phyloP scores from a whole-genome alignment of 2,797 vertebrate genomes.

The Sebastes melanostomus region DNA sequence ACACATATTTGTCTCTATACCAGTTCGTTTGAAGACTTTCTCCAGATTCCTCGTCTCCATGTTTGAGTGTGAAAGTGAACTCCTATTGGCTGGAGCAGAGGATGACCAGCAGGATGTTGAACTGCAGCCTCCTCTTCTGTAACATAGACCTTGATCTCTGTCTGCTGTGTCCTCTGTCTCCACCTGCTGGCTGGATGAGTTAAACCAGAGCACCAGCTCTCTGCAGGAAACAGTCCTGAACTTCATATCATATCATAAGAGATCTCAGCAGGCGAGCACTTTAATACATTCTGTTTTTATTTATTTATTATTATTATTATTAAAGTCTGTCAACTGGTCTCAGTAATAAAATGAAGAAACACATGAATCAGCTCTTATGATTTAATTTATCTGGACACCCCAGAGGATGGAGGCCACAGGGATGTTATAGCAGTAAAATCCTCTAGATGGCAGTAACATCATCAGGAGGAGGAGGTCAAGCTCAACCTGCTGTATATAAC shows the following conservation, averaged over 20 bases:
- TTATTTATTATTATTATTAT: neutral
- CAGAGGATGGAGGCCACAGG: neutral
- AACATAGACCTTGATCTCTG: slow-evolving; percentile 19
- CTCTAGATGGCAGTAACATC: slow-evolving; percentile 15
- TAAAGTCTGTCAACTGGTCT: neutral
- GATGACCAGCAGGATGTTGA: neutral
- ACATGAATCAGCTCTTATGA: neutral
- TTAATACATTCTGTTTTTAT: slow-evolving; percentile 3
- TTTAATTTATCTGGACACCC: neutral
- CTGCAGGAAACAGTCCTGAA: neutral
- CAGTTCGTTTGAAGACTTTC: neutral
- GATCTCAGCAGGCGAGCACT: neutral
- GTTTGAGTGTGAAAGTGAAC: slow-evolving; percentile 5
- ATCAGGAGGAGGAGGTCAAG: neutral
- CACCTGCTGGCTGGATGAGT: slow-evolving; percentile 35
- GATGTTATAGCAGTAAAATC: neutral
- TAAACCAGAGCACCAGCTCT: neutral
- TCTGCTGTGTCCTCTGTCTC: slow-evolving; percentile 18
- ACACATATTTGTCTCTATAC: neutral
- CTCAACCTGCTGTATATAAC: neutral
- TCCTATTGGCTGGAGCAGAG: neutral
- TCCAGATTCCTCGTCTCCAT: neutral
- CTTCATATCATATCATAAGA: neutral
- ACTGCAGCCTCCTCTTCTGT: too few species aligned
- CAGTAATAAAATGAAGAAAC: neutral